phyloP scores from a whole-genome alignment of 2,888 invertebrate species.

The Allacma fusca region DNA sequence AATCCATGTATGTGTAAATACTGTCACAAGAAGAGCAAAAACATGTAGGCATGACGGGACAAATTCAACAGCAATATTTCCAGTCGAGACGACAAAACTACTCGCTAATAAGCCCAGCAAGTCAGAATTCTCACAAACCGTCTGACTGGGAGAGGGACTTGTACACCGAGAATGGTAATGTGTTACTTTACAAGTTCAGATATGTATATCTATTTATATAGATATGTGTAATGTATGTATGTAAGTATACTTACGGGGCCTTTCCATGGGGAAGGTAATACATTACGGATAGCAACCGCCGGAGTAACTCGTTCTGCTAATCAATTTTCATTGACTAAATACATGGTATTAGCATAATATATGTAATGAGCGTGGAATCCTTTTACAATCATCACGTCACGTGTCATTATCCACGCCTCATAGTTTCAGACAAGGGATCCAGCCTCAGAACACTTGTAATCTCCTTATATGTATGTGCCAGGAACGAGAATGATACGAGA shows the following conservation, averaged over 20 bases:
- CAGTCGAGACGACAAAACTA: neutral
- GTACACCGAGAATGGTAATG: too few relatives aligned
- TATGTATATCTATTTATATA: too few relatives aligned
- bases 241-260: too few relatives aligned
- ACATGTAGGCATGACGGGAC: neutral
- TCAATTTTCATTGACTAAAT: conserved; percentile 23
- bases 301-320: conserved; percentile 22
- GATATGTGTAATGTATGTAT: too few relatives aligned
- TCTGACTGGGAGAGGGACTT: too few relatives aligned
- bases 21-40: neutral
- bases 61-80: neutral
- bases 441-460: conserved; percentile 27
- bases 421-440: conserved; percentile 51
- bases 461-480: conserved; percentile 34
- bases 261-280: neutral
- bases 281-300: neutral
- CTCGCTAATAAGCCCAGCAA: neutral
- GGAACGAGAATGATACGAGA: conserved; percentile 1
- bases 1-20: conserved; percentile 5
- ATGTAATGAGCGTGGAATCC: conserved; percentile 47
- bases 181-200: too few relatives aligned
- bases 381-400: conserved; percentile 58
- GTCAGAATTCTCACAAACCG: too few relatives aligned
- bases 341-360: conserved; percentile 25
- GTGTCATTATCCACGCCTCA: conserved; percentile 58